Evolutionary conservation across 2,888 invertebrate genomes (phyloP), one percentile per base, ranked within the genome.

Genomic region (Idaea dimidiata): DNA sequence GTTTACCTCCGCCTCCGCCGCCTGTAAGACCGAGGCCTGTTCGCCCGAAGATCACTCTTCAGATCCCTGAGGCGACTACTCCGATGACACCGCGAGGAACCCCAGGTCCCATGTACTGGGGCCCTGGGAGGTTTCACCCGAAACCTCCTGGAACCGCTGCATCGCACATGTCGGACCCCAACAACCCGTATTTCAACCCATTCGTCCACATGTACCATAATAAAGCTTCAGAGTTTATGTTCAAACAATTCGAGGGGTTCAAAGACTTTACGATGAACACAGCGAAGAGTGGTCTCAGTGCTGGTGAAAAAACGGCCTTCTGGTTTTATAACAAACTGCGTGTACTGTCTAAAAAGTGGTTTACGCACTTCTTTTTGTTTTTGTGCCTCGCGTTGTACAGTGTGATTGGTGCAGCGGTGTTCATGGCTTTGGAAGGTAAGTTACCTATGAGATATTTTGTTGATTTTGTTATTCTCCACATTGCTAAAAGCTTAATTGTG

Each of bases 351-450:
- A 95, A 94, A 77, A 94, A 94, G 79, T 97, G 97, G 97, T 97
- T 98, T 81, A 97, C 97, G 54, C 97, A 98, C 87, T 94, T 97
- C 66, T 97, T 97, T 84, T 93, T 98, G 76, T 94, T 96, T 74
- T 81, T 96, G 73, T 95, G 97, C 73, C 94, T 98, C 66, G 88
- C 95, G 62, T 84, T 95, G 61, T 98, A 97, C 84, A 97, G 96
- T 75, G 90, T 96, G 65, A 94, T 96, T 33, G 98, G 98, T 32
- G 98, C 97, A 0, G 87, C 95, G 58, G 87, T 97, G 43, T 98
- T 98, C 84, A 93, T 95, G 76, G 93, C 95, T 61, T 91, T 98
- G 57, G 98, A 98, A 93, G 95, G 97, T 96, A 79, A 94, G 91
- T 54, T 32, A 61, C 56, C 31, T 59, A 62, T 57, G 59, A 17